phyloP scores from a whole-genome alignment of 2,888 invertebrate species.

The Ectobius pallidus region DNA sequence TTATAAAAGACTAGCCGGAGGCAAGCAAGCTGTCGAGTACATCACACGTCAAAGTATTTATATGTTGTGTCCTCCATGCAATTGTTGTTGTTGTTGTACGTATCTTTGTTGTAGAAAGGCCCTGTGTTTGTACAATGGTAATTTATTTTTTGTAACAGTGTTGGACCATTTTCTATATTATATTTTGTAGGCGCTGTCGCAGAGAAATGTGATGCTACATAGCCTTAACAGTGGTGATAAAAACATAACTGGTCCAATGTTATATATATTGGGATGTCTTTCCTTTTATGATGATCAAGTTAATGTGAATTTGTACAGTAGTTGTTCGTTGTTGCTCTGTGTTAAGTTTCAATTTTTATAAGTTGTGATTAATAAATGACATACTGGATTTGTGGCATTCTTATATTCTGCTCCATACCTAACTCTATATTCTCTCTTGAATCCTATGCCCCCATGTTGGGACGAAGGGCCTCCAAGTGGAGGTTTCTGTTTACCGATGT shows the following conservation, averaged over 20 bases:
- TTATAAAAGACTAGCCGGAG: conserved; percentile 55
- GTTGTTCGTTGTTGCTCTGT: conserved; percentile 17
- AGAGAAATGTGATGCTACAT: conserved; percentile 13
- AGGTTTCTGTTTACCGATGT: no score
- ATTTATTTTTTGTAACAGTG: conserved; percentile 34
- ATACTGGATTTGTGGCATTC: no score
- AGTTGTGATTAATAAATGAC: conserved; percentile 19
- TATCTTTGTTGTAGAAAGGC: conserved; percentile 5
- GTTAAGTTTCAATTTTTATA: conserved; percentile 31
- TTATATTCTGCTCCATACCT: no score
- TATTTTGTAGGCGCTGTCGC: conserved; percentile 26
- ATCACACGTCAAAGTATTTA: no score
- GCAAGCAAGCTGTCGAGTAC: no score
- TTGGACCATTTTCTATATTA: conserved; percentile 37
- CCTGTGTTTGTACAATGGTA: conserved; percentile 20
- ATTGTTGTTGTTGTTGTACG: neutral
- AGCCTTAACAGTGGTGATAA: conserved; percentile 22
- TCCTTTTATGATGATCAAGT: conserved; percentile 11
- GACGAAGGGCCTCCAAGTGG: no score
- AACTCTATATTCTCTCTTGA: no score
- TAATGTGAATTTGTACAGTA: conserved; percentile 6
- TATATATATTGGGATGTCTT: conserved; percentile 16
- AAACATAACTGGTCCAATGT: conserved; percentile 19
- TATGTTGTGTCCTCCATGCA: no score
- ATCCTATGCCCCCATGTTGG: no score